phyloP scores from a whole-genome alignment of 2,113 vertebrate species.

The Ondatra zibethicus region DNA sequence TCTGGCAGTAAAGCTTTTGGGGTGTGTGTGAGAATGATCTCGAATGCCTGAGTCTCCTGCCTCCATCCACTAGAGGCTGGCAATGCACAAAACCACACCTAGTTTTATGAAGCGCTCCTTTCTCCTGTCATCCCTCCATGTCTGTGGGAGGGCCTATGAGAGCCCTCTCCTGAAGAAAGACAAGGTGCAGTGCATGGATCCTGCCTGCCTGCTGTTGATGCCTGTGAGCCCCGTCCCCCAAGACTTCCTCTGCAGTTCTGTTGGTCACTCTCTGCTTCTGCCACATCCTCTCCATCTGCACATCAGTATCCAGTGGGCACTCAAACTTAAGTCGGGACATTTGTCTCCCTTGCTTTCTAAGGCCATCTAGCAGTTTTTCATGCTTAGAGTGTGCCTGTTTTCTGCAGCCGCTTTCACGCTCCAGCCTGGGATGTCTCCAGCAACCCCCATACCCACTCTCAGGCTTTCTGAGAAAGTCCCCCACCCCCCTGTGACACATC shows the following conservation, averaged over 20 bases:
- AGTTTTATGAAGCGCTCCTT: neutral
- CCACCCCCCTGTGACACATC: neutral
- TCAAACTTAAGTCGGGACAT: neutral
- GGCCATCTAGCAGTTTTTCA: neutral
- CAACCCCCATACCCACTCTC: neutral
- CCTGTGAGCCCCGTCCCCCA: no score
- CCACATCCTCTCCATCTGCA: neutral
- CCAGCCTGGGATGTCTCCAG: neutral
- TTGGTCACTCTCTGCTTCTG: neutral
- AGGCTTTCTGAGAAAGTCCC: neutral
- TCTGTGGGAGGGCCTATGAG: neutral
- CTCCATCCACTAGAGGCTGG: neutral
- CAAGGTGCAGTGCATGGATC: neutral
- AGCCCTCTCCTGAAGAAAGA: neutral
- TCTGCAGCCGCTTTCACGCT: neutral
- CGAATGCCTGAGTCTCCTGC: neutral
- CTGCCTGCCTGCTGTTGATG: neutral
- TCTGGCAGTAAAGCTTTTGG: neutral
- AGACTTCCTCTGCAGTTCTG: neutral
- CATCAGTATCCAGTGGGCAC: neutral
- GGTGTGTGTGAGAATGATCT: neutral
- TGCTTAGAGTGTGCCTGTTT: neutral
- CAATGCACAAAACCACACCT: neutral
- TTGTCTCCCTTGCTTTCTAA: neutral
- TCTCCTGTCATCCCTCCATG: neutral